Evolutionary conservation across 2,888 invertebrate species (phyloP), one percentile per base, ranked within the genome.

Genomic region (Diploptera punctata): DNA sequence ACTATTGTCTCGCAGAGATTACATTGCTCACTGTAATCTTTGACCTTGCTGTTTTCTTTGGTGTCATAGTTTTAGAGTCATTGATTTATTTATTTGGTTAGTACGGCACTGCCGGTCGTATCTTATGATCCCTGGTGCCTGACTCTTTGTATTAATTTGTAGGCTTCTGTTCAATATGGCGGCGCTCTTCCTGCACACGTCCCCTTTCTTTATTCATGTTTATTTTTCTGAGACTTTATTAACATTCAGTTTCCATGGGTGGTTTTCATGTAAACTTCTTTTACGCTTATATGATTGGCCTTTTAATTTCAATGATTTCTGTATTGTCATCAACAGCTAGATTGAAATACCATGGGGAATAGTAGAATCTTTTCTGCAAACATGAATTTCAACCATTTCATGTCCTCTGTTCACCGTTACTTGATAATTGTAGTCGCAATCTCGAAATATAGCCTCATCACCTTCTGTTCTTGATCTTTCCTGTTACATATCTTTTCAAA

Each of bases 371-470:
- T n/a, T 47, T 47, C 47, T 47, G 47, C 47, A 47, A 47, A 47
- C 47, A 47, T 7, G 18, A 47, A 47, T 47, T 47, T 47, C 47
- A 47, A 47, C n/a, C 18, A 47, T n/a, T 47, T 47, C 18, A 47
- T 47, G 3, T 47, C 18, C 47, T 47, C 47, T 47, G 9, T 10
- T 47, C 47, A 47, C 18, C 47, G 9, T 47, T 47, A 47, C n/a
- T 47, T n/a, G 13, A n/a, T 47, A 47, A 47, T 47, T n/a, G 47
- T 47, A 47, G 47, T 47, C n/a, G 47, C 47, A 47, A 47, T n/a
- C 47, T 13, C 47, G n/a, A 47, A 7, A 47, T 47, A 13, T 7
- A 47, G 47, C 47, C n/a, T 47, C 47, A 13, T 47, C 3, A n/a
- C n/a, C 47, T n/a, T n/a, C 47, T n/a, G 5, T 47, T 47, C 47